Evolutionary conservation across 1,140 invertebrate genomes (phyloP).

Genomic region (Camponotus floridanus): DNA sequence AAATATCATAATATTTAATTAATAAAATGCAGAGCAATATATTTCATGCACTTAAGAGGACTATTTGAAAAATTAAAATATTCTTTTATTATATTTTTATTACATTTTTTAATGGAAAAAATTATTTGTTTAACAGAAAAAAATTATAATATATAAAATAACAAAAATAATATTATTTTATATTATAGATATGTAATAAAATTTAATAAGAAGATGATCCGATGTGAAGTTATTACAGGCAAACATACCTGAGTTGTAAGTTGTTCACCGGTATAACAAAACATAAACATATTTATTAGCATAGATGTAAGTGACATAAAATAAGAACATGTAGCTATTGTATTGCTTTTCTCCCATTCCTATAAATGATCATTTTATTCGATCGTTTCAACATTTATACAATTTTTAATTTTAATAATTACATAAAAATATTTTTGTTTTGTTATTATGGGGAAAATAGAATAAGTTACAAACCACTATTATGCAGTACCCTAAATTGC

Average conservation of each 20-base stretch:
- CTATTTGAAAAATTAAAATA: background rate
- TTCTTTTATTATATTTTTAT: background rate
- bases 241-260: constrained; percentile 66
- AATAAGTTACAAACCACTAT: too few species aligned
- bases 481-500: constrained; percentile 74
- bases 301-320: constrained; percentile 62
- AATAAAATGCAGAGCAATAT: background rate
- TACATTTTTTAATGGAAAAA: background rate
- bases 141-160: background rate
- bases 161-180: background rate
- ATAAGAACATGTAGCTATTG: constrained; percentile 64
- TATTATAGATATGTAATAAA: background rate
- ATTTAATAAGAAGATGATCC: background rate
- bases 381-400: too few species aligned
- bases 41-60: background rate
- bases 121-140: background rate
- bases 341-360: constrained; percentile 69
- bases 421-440: too few species aligned
- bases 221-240: background rate
- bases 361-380: constrained; percentile 21
- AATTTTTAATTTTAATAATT: too few species aligned
- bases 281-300: constrained; percentile 69
- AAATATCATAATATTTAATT: constrained; percentile 10
- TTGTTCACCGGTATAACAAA: constrained; percentile 73
- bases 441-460: too few species aligned